phyloP scores from a whole-genome alignment of 2,797 vertebrate species.

The Semotilus atromaculatus region DNA sequence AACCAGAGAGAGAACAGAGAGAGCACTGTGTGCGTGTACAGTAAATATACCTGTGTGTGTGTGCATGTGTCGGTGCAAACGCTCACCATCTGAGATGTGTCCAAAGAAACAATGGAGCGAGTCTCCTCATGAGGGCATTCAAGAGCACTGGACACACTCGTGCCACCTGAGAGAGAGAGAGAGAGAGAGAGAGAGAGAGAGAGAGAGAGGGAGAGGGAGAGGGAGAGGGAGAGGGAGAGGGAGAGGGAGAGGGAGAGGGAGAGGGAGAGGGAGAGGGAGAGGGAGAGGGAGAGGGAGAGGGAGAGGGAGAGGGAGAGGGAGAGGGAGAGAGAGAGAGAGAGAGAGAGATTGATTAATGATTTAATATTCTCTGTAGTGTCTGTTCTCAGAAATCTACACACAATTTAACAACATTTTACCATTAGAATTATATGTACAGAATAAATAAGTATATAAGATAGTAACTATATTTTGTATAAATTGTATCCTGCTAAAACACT shows the following conservation, averaged over 20 bases:
- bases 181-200: no score
- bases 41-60: no score
- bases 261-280: no score
- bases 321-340: no score
- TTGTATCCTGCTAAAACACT: not conserved
- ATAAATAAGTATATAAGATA: not conserved
- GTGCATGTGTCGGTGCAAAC: not conserved
- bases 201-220: no score
- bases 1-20: slow-evolving; percentile 22
- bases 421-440: not conserved
- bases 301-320: no score
- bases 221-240: no score
- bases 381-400: not conserved
- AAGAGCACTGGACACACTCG: slow-evolving; percentile 93
- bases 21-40: not conserved
- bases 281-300: no score
- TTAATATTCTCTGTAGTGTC: no score
- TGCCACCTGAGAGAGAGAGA: slow-evolving; percentile 82
- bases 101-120: slow-evolving; percentile 92
- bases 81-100: slow-evolving; percentile 98
- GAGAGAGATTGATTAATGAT: no score
- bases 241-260: no score
- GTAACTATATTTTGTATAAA: not conserved
- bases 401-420: not conserved
- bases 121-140: slow-evolving; percentile 94